These are phyloP conservation scores for Thalpophila matura DNA, from an alignment of 2,888 invertebrate genomes.

Conservation along the genomic window DNA sequence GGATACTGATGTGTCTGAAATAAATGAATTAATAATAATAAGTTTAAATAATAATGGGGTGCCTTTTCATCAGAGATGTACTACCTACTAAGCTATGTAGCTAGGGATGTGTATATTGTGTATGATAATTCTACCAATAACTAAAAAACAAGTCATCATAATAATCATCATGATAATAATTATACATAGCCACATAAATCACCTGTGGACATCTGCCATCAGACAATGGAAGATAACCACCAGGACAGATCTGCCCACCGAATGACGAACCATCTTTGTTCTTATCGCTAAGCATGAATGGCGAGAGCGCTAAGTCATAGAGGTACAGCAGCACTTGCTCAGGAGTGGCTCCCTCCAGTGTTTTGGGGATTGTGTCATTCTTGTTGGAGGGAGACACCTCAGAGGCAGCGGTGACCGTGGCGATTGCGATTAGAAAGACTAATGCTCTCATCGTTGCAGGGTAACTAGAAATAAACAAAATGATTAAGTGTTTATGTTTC, in stretches of 20 bases:
- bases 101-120: no score
- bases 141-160: no score
- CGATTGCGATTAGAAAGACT: constrained; percentile 16
- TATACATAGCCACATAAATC: no score
- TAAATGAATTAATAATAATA: no score
- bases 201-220: no score
- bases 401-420: background rate
- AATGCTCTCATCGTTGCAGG: constrained; percentile 11
- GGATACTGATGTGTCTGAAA: no score
- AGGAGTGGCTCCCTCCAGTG: constrained; percentile 7
- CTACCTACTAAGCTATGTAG: no score
- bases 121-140: no score
- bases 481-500: background rate
- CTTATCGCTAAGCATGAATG: background rate
- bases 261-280: background rate
- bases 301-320: constrained; percentile 23
- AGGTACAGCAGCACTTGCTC: constrained; percentile 25
- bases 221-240: no score
- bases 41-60: no score
- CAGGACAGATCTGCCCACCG: background rate
- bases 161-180: no score
- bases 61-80: no score
- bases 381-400: background rate
- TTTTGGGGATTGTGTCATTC: background rate
- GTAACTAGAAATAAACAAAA: constrained; percentile 8